Conservation (phyloP, 2,797 vertebrate species). For the Falco columbarius region DNA sequence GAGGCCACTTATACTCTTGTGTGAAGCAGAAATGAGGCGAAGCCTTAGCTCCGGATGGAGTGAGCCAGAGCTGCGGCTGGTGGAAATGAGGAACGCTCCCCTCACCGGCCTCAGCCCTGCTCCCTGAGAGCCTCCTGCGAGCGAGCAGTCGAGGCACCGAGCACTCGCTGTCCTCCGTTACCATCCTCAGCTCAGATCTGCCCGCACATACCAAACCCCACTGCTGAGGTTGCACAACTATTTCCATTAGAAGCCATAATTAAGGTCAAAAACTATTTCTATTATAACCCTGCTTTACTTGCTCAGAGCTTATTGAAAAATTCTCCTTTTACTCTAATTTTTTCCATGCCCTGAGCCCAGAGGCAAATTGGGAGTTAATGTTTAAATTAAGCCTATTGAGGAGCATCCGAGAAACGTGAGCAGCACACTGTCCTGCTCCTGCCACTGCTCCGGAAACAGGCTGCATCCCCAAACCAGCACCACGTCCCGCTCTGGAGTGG, state of each 20-base stretch:
- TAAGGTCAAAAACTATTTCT: conserved; percentile 66
- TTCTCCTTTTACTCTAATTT: conserved; percentile 49
- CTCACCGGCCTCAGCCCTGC: not conserved
- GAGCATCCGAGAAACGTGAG: not conserved
- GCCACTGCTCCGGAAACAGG: not conserved
- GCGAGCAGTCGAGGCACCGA: not conserved
- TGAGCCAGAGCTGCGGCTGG: rapidly evolving
- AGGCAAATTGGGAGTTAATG: conserved; percentile 41
- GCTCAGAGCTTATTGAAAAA: conserved; percentile 34
- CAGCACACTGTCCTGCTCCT: not conserved
- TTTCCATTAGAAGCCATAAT: conserved; percentile 65
- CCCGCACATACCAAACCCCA: conserved; percentile 20
- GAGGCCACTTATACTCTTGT: not conserved
- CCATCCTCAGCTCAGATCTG: not conserved
- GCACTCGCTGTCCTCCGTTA: not conserved
- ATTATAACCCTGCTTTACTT: conserved; percentile 22
- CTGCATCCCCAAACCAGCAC: not conserved
- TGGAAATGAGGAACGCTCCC: not conserved
- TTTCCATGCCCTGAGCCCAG: conserved; percentile 47
- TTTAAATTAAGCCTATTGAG: conserved; percentile 47
- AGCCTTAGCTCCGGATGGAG: not conserved
- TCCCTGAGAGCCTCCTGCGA: not conserved
- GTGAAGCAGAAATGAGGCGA: not conserved
- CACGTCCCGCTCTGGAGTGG: rapidly evolving
- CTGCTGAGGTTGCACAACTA: conserved; percentile 37